Base-by-base conservation (phyloP, 2,888 invertebrate species). In the Clivina fossor region DNA sequence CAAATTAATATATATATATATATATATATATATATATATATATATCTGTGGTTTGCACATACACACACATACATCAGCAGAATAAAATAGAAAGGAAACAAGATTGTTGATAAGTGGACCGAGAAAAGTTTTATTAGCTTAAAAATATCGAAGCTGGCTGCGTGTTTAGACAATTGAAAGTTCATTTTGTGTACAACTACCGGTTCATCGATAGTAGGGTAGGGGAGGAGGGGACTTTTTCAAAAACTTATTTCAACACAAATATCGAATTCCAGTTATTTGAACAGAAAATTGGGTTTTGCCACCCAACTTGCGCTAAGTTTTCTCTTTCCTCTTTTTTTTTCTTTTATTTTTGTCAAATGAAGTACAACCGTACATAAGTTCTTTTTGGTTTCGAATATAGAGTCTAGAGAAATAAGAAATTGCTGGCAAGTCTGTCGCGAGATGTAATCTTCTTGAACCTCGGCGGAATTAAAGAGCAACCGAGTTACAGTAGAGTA, bases 61-160 rank as follows among this genome's bases (percentile, higher is more conserved):
- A 18, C 24, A 30, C 32, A 24, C 9, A 24, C 9, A 24, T 18
- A 18, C 20, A 9, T 16, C 32, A 33, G n/a, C 33, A 47, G 20
- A 22, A 18, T 28, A 19, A 44, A 44, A 44, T 24, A 44, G 44
- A 44, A 44, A 48, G 48, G 35, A 48, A 48, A 35, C 48, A 48
- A 48, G 48, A 35, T 48, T 48, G 48, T 48, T 33, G 37, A 37
- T 33, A 48, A 37, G 26, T 35, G 35, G 37, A 48, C 48, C 37
- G 37, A 48, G 48, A 48, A 50, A 50, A 50, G 40, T 50, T 50
- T 50, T 50, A 50, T 50, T 50, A 50, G 41, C 40, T 50, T 50
- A 41, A 50, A 50, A 41, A 50, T 50, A 50, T 50, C 32, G 50
- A 41, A 20, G 24, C 50, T 32, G 49, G 41, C 47, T 50, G 41